Percentiles rank a stretch among this genome's conserved stretches.
Conservation (phyloP, 2,797 vertebrate genomes). For the Psittacula derbiana region DNA sequence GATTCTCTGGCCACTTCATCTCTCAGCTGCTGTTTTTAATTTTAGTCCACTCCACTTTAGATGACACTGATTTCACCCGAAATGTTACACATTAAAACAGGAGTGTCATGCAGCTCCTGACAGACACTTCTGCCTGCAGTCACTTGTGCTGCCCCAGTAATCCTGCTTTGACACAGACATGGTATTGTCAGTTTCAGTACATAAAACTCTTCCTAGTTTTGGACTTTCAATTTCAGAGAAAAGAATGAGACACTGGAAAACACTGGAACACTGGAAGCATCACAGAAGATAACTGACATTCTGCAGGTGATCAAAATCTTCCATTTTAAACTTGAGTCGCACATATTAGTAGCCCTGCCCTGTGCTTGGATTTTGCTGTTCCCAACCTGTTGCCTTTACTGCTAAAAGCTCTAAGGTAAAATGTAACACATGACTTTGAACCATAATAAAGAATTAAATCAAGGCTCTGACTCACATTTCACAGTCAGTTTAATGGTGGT, state of each 20-base stretch:
- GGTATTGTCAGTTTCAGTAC: neutral
- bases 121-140: neutral
- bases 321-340: neutral
- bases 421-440: slow-evolving; percentile 6
- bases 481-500: neutral
- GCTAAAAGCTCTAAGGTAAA: neutral
- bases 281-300: neutral
- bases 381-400: neutral
- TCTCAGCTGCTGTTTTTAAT: neutral
- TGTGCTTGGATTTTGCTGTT: neutral
- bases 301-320: neutral
- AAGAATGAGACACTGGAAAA: neutral
- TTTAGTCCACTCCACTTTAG: neutral
- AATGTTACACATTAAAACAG: neutral
- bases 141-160: neutral
- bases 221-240: neutral
- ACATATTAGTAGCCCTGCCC: neutral
- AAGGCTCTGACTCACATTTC: neutral
- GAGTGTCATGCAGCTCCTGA: neutral
- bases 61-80: neutral
- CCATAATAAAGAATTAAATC: neutral
- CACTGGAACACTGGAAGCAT: neutral
- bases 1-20: neutral
- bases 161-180: neutral
- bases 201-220: neutral